Evolutionary conservation across 2,113 vertebrate genomes (phyloP), one percentile per base, ranked within the genome.

Genomic region (Poicephalus gulielmi): DNA sequence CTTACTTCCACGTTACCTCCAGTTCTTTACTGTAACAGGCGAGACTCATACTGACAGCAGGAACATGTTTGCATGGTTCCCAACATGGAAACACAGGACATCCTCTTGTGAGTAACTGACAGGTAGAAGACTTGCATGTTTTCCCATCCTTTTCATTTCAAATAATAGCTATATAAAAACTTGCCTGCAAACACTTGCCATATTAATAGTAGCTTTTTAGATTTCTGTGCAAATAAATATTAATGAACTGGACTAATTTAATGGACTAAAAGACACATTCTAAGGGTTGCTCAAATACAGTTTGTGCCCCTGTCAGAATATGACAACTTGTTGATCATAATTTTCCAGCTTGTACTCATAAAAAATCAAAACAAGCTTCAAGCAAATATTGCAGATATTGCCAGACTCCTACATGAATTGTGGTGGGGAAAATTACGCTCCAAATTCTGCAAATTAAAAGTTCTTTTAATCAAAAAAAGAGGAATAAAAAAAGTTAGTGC

Each of bases 11-110:
- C 11, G 3, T 59, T 59, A 20, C n/a, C 17, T 66, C 43, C 25
- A n/a, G 37, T 71, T n/a, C 63, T 39, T 59, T 52, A 23, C 43
- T 6, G 2, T 31, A 64, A 27, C 23, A 63, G 35, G 17, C 3
- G 1, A 75, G 69, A 76, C n/a, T 37, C 33, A 31, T 30, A 17
- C 25, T 13, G 76, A 24, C 35, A 59, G 43, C 43, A 80, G 43
- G 25, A 52, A 35, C 1, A 1, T 31, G 16, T 66, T 73, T 1
- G 1, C 5, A 1, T 46, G 17, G 17, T 31, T 52, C 52, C n/a
- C 41, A 52, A 11, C 17, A 13, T 11, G 8, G 44, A 60, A 64
- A 71, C 17, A 2, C 37, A 25, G 33, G 39, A 7, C 57, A 43
- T 37, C 33, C 46, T 66, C 30, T 60, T 44, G 27, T 52, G 44